A percentile compares a stretch with the other conserved stretches of the same genome.
Evolutionary conservation across 2,113 vertebrate genomes (phyloP).

Genomic region (Strix uralensis): DNA sequence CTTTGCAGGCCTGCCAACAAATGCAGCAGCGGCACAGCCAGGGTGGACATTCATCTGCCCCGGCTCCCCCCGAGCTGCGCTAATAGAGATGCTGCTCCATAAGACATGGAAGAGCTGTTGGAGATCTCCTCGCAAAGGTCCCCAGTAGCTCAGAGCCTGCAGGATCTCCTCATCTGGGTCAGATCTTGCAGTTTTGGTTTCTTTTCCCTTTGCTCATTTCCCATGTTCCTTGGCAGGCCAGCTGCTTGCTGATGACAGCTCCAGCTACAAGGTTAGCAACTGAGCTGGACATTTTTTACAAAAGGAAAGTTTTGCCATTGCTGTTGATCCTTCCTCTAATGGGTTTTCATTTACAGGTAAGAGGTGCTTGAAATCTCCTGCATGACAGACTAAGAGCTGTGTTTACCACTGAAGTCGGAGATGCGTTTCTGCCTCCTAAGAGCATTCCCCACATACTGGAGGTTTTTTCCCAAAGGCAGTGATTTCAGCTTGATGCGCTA

Average conservation of each 20-base stretch:
- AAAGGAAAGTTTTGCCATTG: background rate
- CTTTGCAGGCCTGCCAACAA: background rate
- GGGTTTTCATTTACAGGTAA: background rate
- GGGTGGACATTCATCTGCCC: background rate
- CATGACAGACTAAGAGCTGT: background rate
- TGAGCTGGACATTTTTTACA: rapidly evolving
- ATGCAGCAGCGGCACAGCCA: rapidly evolving
- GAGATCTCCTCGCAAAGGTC: no score
- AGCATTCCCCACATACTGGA: background rate
- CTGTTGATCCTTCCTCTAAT: background rate
- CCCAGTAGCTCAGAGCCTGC: rapidly evolving
- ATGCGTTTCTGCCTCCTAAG: background rate
- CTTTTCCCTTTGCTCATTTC: background rate
- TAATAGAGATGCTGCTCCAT: rapidly evolving
- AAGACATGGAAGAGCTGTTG: background rate
- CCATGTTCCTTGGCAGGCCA: background rate
- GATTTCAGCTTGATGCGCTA: rapidly evolving
- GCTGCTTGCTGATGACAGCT: rapidly evolving
- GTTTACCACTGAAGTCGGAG: rapidly evolving
- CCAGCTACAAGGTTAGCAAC: background rate
- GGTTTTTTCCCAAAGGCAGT: background rate
- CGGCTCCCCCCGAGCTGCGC: no score
- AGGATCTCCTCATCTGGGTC: background rate
- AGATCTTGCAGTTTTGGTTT: background rate
- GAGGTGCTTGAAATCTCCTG: background rate